phyloP scores from a whole-genome alignment of 1,140 invertebrate genomes.

The Drosophila rufa region DNA sequence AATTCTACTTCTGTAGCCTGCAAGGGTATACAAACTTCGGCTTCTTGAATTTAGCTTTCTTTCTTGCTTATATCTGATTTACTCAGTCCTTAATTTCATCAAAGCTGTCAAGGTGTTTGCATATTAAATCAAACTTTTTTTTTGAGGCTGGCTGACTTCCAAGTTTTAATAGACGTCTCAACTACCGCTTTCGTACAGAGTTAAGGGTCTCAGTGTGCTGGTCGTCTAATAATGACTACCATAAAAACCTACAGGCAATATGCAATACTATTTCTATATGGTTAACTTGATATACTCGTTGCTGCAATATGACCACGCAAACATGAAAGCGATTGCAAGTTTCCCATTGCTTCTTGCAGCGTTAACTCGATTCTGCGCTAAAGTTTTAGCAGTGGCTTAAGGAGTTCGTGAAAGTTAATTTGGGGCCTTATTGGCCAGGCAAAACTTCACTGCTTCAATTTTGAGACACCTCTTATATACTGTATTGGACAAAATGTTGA shows the following conservation, averaged over 20 bases:
- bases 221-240: constrained; percentile 18
- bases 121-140: constrained; percentile 31
- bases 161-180: neutral
- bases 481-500: neutral
- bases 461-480: constrained; percentile 21
- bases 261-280: constrained; percentile 23
- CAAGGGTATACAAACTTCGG: no score
- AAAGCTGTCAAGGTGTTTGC: constrained; percentile 34
- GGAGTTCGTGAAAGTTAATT: constrained; percentile 12
- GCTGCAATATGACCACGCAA: constrained; percentile 31
- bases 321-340: constrained; percentile 28
- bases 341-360: constrained; percentile 22
- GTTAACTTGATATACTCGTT: constrained; percentile 12
- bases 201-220: constrained; percentile 1
- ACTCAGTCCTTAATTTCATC: constrained; percentile 9
- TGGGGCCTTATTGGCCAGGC: neutral
- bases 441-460: constrained; percentile 16
- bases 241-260: constrained; percentile 27
- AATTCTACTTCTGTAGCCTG: no score
- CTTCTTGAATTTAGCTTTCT: neutral
- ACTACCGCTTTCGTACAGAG: constrained; percentile 8
- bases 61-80: neutral
- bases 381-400: constrained; percentile 38
- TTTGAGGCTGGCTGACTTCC: constrained; percentile 24
- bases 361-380: constrained; percentile 25